These are phyloP conservation scores for Oreotrochilus melanogaster DNA, from an alignment of 2,113 vertebrate species.

Conservation along the genomic window DNA sequence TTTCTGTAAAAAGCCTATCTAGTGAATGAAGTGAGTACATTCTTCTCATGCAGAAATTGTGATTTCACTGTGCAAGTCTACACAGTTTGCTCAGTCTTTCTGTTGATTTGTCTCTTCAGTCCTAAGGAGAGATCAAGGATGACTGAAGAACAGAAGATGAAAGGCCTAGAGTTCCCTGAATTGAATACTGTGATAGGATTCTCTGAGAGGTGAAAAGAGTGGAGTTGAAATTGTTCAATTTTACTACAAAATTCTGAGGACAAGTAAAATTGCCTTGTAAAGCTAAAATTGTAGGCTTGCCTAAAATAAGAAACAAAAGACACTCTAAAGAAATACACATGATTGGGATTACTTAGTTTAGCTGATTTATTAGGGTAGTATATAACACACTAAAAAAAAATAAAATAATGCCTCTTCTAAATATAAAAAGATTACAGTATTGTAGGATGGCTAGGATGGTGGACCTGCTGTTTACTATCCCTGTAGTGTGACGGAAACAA, in stretches of 20 bases:
- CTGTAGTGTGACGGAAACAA: not conserved
- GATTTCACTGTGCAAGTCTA: not conserved
- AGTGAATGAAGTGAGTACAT: not conserved
- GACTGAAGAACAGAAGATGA: not conserved
- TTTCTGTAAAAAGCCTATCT: not conserved
- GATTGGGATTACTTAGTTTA: not conserved
- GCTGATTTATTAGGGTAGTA: not conserved
- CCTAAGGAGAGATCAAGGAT: not conserved
- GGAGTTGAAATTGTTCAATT: not conserved
- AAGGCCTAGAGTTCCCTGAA: not conserved
- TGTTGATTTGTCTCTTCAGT: not conserved
- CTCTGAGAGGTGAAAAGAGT: not conserved
- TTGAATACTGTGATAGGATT: not conserved
- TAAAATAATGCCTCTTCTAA: not conserved
- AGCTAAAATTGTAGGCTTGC: not conserved
- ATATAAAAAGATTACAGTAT: not conserved
- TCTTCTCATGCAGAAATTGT: not conserved
- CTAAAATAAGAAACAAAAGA: not conserved
- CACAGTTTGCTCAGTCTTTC: not conserved
- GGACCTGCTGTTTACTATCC: not conserved
- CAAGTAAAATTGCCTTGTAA: not conserved
- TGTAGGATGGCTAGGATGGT: not conserved
- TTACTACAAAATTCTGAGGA: not conserved
- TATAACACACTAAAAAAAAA: not conserved
- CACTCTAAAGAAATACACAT: not conserved